phyloP scores from a whole-genome alignment of 2,888 invertebrate genomes.

The Chesias legatella region DNA sequence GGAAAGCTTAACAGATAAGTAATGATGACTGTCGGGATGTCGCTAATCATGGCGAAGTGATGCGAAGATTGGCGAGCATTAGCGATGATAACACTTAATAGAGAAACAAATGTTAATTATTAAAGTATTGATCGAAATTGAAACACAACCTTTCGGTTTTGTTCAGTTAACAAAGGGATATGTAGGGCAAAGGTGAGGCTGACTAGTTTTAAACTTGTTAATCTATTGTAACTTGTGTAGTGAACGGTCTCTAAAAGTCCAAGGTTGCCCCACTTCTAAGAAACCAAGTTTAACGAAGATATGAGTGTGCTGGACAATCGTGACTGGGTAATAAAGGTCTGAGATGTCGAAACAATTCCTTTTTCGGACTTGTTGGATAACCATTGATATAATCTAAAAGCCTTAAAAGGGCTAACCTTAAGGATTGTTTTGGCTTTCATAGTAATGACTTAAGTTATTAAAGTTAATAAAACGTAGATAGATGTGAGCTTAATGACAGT shows the following conservation, averaged over 20 bases:
- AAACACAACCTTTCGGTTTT: no score
- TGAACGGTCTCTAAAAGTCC: conserved; percentile 27
- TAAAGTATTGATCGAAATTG: conserved; percentile 1
- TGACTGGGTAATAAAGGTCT: conserved; percentile 39
- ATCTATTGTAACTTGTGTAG: conserved; percentile 5
- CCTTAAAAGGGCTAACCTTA: conserved; percentile 8
- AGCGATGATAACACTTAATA: conserved; percentile 14
- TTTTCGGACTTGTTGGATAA: conserved; percentile 29
- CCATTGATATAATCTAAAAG: conserved; percentile 11
- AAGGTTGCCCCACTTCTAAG: conserved; percentile 36
- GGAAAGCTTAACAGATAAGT: conserved; percentile 47
- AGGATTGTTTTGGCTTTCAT: conserved; percentile 3
- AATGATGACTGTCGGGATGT: conserved; percentile 49
- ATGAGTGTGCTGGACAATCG: conserved; percentile 32
- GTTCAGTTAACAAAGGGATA: no score
- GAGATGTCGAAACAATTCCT: conserved; percentile 31
- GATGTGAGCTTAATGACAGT: no score
- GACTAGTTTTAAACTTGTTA: neutral
- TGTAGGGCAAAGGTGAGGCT: conserved; percentile 1
- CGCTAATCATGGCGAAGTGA: conserved; percentile 45
- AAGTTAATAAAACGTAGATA: neutral
- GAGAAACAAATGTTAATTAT: conserved; percentile 1
- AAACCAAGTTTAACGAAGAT: conserved; percentile 31
- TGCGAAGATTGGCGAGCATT: conserved; percentile 37
- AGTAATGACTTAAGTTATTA: neutral